These are phyloP conservation scores for Patella ulyssiponensis DNA, from an alignment of 2,888 invertebrate genomes.

Conservation along the genomic window DNA sequence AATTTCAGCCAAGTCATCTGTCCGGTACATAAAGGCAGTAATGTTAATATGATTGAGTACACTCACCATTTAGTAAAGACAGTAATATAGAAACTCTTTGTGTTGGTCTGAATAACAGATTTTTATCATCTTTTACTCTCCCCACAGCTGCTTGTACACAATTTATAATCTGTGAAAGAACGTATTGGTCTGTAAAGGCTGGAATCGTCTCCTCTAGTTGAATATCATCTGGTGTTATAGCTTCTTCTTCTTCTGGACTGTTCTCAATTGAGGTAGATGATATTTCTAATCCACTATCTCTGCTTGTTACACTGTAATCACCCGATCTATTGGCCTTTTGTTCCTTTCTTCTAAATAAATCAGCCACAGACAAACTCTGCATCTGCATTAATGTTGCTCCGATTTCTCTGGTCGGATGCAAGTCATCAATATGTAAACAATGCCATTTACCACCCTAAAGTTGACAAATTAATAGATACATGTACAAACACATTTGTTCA, in stretches of 20 bases:
- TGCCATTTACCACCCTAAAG: slow-evolving; percentile 63
- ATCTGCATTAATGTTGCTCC: slow-evolving; percentile 48
- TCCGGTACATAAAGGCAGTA: neutral
- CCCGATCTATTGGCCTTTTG: neutral
- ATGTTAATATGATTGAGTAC: neutral
- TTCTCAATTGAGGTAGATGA: neutral
- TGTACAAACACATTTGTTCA: too few relatives aligned
- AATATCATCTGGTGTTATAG: slow-evolving; percentile 15
- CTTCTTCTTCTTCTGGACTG: slow-evolving; percentile 14
- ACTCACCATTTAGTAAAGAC: slow-evolving; percentile 22
- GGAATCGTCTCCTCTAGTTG: slow-evolving; percentile 29
- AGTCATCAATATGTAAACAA: slow-evolving; percentile 66
- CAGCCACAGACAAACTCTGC: slow-evolving; percentile 41
- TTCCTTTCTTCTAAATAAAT: slow-evolving; percentile 30
- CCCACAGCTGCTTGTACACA: slow-evolving; percentile 57
- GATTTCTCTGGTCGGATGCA: slow-evolving; percentile 41
- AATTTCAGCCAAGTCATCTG: too few relatives aligned
- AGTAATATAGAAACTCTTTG: slow-evolving; percentile 50
- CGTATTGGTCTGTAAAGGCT: neutral
- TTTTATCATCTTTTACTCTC: slow-evolving; percentile 53
- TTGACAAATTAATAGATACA: neutral
- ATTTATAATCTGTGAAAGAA: slow-evolving; percentile 36
- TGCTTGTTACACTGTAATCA: slow-evolving; percentile 18
- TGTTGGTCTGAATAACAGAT: slow-evolving; percentile 40
- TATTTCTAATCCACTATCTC: neutral